These are phyloP conservation scores for Atlantisia rogersi DNA, from an alignment of 2,113 vertebrate genomes.

Conservation along the genomic window DNA sequence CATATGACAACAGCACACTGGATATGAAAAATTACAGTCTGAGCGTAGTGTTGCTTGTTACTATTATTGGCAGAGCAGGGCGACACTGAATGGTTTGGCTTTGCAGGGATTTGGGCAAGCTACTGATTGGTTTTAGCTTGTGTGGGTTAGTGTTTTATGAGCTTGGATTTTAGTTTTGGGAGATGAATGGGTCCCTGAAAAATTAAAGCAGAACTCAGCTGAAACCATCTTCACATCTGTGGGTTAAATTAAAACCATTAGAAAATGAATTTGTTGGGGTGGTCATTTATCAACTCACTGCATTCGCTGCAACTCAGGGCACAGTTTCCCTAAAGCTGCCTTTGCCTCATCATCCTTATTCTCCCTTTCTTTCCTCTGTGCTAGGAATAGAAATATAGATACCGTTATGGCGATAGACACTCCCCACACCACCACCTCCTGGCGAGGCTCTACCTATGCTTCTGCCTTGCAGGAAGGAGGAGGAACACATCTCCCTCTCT, in stretches of 20 bases:
- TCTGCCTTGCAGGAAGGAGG: neutral
- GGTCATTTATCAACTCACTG: neutral
- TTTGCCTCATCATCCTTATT: neutral
- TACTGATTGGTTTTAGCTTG: constrained; percentile 45
- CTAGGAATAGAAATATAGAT: neutral
- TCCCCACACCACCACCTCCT: constrained; percentile 40
- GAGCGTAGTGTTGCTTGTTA: constrained; percentile 63
- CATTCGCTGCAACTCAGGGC: neutral
- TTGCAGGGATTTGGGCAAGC: constrained; percentile 32
- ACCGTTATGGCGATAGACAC: neutral
- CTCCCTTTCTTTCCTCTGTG: accelerated
- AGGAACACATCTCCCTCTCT: neutral
- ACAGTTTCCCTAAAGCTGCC: neutral
- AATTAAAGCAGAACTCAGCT: neutral
- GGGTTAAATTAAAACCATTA: constrained; percentile 3
- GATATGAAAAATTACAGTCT: constrained; percentile 71
- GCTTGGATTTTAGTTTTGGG: constrained; percentile 9
- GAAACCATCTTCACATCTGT: neutral
- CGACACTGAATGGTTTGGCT: constrained; percentile 21
- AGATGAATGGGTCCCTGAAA: constrained; percentile 25
- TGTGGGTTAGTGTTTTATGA: constrained; percentile 45
- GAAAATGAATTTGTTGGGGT: constrained; percentile 12
- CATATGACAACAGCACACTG: constrained; percentile 64
- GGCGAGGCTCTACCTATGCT: constrained; percentile 5
- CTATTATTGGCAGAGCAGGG: constrained; percentile 66